Evolutionary conservation across 2,888 invertebrate genomes (phyloP), one percentile per base, ranked within the genome.

Genomic region (Diplazon laetatorius): DNA sequence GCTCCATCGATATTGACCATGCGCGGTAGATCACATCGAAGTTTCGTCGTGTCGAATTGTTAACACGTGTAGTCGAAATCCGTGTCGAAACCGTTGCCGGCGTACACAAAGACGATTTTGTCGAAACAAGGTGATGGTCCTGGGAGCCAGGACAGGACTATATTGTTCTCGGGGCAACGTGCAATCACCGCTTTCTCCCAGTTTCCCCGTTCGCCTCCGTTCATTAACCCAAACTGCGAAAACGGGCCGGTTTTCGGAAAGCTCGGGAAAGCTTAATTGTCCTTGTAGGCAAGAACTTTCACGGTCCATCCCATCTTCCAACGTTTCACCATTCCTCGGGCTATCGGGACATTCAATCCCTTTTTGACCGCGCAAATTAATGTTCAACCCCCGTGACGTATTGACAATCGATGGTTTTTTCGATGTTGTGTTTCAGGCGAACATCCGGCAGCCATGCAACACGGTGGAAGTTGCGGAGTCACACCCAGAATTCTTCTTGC

Each of bases 381-480:
- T n/a, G n/a, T n/a, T n/a, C n/a, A n/a, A n/a, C n/a, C n/a, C 39
- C 30, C 30, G 30, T 5, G 14, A 66, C 37, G 6, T 5, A 20
- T 65, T 20, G 16, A 39, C 44, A 8, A 30, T 30, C 6, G 30
- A 30, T 30, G 30, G 60, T 30, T 68, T 65, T 72, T 81, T 37
- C 50, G 30, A 48, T 65, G 25, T 14, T 59, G 59, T 74, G 80
- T 85, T 88, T 59, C 92, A 96, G 96, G 96, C 81, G 96, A 96
- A 91, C 96, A 96, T 91, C 96, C 96, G 79, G 96, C 96, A 73
- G 96, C 96, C 42, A 96, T 96, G 96, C 96, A 96, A 91, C 90
- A 90, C 76, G 90, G 89, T 39, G 89, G 91, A 30, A 89, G 90
- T 66, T 87, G 88, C 76, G 87, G 87, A 20, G 84, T 88, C 22